Evolutionary conservation across 2,888 invertebrate genomes (phyloP), one percentile per base, ranked within the genome.

Genomic region (Chironomus tentans): DNA sequence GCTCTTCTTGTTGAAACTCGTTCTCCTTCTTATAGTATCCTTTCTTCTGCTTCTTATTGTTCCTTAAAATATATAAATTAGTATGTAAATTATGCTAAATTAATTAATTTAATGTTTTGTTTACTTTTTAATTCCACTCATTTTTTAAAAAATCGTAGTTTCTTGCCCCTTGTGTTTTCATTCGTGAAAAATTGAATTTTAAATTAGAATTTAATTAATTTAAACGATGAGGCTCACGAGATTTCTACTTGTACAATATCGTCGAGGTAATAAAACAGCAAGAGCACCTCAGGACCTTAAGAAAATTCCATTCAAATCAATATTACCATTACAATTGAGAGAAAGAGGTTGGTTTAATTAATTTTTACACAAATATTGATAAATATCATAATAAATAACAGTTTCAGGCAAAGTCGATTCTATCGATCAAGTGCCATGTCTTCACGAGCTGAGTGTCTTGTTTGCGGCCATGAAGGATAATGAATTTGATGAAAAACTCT

Each of bases 331-430:
- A 18, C 18, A 24, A 21, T 18, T 62, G 38, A 28, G 62, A 72
- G 38, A 72, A 18, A 15, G 62, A 72, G 72, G 72, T 72, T 38
- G 15, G 22, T 56, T 48, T 3, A 13, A 10, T 22, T 15, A 50
- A 24, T 46, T 24, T 56, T 28, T 28, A 50, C 18, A 47, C n/a
- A n/a, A n/a, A n/a, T n/a, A n/a, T n/a, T n/a, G n/a, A n/a, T 47
- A 47, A 21, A 18, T 4, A 12, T 2, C 18, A 47, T 48, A 21
- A 10, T 47, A 28, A 50, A 0, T 15, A 21, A 2, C 5, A 72
- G 72, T 72, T 15, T 72, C 72, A 13, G 72, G 72, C 3, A 72
- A 72, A 61, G 61, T 62, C 12, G 72, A 72, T 72, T 61, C 72
- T 62, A 15, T 50, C 1, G 28, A 28, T 7, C 24, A 38, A n/a